Base-by-base conservation (phyloP, 2,888 invertebrate genomes). In the Eucriotettix oculatus region DNA sequence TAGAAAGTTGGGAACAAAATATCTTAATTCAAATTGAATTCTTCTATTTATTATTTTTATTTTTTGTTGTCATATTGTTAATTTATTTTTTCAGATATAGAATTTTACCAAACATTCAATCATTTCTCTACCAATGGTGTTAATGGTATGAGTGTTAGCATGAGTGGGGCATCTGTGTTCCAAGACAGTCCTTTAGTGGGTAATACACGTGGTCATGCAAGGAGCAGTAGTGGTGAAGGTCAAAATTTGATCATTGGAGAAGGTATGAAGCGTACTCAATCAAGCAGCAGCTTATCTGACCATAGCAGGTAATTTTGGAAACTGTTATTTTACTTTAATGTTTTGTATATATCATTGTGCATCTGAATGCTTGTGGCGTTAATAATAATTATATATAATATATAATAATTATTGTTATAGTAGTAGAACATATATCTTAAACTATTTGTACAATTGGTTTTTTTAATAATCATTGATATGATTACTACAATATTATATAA, bases 271-370 rank as follows among this genome's bases (percentile, higher is more conserved):
- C 76, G 83, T 65, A 81, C 84, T 59, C 80, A 83, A 68, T 84
- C 84, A 0, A 84, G 81, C 68, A 84, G 83, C 68, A 84, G 84
- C 63, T 74, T 84, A 9, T 83, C 82, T 16, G 84, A 84, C 56
- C 66, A 68, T 52, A 67, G 68, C 63, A 68, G 68, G 68, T 69
- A 61, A 57, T 5, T 29, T 29, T 29, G 29, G 29, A 29, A 29
- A 29, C 29, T 7, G 29, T 29, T 5, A 5, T 29, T 29, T 5
- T 29, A 29, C 29, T 29, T 29, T 29, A 5, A n/a, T n/a, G n/a
- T 2, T 7, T 29, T 29, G 7, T 29, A 29, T 29, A 29, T 29
- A 29, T 29, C 2, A 29, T 29, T 29, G 29, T 29, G 29, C 29
- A 29, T 29, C 29, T 29, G 29, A 29, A 29, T 29, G 7, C 2